Percentiles rank a stretch among this genome's conserved stretches.
Evolutionary conservation across 35 echinoderm and acorn worm genomes (phyloP).

Genomic region (Ophioderma brevispina): DNA sequence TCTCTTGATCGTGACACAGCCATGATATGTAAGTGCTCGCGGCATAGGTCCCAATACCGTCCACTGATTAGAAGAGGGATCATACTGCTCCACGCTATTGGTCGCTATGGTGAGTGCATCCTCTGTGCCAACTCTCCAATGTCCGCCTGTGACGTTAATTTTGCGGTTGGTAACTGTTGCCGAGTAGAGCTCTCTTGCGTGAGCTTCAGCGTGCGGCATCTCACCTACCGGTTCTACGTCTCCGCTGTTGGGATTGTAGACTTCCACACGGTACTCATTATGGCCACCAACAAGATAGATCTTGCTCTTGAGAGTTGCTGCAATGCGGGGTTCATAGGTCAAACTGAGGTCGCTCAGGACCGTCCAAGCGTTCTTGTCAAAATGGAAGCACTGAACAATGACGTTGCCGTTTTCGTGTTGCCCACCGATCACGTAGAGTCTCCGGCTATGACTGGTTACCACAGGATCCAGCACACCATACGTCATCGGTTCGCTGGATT

Average conservation of each 20-base stretch:
- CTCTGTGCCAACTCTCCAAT: constrained; percentile 89
- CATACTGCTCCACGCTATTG: constrained; percentile 97
- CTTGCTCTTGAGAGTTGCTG: constrained; percentile 89
- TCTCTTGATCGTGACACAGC: constrained; percentile 93
- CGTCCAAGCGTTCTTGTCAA: constrained; percentile 93
- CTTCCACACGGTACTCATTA: constrained; percentile 91
- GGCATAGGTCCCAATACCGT: constrained; percentile 92
- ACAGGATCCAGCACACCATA: constrained; percentile 94
- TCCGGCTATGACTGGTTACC: constrained; percentile 80
- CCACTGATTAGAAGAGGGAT: constrained; percentile 93
- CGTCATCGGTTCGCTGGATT: constrained; percentile 77
- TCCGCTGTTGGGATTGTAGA: constrained; percentile 93
- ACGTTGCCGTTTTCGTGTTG: constrained; percentile 66
- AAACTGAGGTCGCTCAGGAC: constrained; percentile 64
- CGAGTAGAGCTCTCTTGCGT: constrained; percentile 92
- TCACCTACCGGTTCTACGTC: constrained; percentile 70
- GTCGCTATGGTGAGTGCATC: constrained; percentile 94
- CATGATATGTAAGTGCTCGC: constrained; percentile 83
- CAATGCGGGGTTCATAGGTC: constrained; percentile 78
- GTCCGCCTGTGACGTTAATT: constrained; percentile 90
- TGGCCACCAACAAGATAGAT: constrained; percentile 96
- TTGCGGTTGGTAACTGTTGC: constrained; percentile 92
- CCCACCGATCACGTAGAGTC: constrained; percentile 90
- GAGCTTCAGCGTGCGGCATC: constrained; percentile 93
- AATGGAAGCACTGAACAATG: constrained; percentile 95